These are phyloP conservation scores for Tenodera sinensis DNA, from an alignment of 2,888 invertebrate genomes.

Conservation along the genomic window DNA sequence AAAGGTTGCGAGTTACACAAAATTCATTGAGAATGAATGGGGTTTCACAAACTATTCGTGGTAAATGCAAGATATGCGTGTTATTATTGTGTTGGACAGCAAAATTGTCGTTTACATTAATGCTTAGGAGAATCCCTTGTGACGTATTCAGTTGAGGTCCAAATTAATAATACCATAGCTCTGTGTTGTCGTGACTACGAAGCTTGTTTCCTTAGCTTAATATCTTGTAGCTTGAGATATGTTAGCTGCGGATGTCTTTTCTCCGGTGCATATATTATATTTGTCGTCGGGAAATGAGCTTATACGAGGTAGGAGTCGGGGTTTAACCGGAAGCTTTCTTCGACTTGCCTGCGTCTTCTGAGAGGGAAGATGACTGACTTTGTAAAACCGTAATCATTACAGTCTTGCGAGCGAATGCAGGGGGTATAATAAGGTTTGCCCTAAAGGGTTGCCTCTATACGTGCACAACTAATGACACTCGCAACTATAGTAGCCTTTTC, in stretches of 20 bases:
- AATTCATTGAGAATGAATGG: no score
- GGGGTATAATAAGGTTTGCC: constrained; percentile 11
- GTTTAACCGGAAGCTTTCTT: not conserved
- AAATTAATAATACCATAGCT: not conserved
- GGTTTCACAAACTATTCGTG: no score
- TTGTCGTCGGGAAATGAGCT: not conserved
- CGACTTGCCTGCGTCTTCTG: not conserved
- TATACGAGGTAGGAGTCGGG: not conserved
- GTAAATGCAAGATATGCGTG: no score
- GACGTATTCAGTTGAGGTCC: no score
- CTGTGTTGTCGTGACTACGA: not conserved
- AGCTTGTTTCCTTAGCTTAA: not conserved
- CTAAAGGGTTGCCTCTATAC: not conserved
- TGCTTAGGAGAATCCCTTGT: no score
- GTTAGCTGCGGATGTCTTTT: not conserved
- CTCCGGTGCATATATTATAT: not conserved
- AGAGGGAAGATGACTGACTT: not conserved
- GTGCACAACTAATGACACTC: constrained; percentile 1
- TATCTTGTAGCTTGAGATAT: not conserved
- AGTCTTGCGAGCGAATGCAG: not conserved
- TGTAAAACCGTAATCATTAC: constrained; percentile 2
- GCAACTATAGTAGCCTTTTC: not conserved
- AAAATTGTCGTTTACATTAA: no score
- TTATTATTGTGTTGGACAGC: no score
- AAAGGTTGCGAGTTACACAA: no score